phyloP scores from a whole-genome alignment of 2,113 vertebrate species.

The Oostethus manadensis region DNA sequence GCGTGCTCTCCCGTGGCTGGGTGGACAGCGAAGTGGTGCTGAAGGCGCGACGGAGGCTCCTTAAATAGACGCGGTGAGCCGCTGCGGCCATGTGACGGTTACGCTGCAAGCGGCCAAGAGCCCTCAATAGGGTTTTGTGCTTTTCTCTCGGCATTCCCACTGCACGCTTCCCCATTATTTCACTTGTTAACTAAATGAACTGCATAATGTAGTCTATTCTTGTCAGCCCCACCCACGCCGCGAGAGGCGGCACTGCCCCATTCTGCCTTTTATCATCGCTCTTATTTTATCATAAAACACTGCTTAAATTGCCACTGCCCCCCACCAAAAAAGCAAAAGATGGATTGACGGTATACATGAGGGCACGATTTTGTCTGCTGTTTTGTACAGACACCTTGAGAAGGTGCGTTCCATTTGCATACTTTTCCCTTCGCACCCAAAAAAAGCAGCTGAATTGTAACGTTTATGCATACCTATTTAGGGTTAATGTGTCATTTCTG shows the following conservation, averaged over 20 bases:
- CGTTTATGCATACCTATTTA: slow-evolving; percentile 62
- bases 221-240: slow-evolving; percentile 98
- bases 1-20: slow-evolving; percentile 56
- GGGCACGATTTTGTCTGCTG: not conserved
- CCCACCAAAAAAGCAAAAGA: not conserved
- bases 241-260: slow-evolving; percentile 82
- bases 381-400: not conserved
- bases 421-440: not conserved
- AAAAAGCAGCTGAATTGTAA: slow-evolving; percentile 63
- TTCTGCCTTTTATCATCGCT: slow-evolving; percentile 83
- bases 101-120: slow-evolving; percentile 81
- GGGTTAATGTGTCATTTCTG: slow-evolving; percentile 72
- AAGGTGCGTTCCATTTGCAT: not conserved
- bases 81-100: slow-evolving; percentile 88
- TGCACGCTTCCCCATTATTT: slow-evolving; percentile 99
- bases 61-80: slow-evolving; percentile 83
- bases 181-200: slow-evolving; percentile 99
- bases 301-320: slow-evolving; percentile 45
- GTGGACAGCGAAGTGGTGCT: slow-evolving; percentile 95
- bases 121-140: slow-evolving; percentile 97
- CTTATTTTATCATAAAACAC: slow-evolving; percentile 67
- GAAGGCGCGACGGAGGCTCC: slow-evolving; percentile 75
- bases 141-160: slow-evolving; percentile 97
- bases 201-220: slow-evolving; percentile 99
- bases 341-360: slow-evolving; percentile 3